These are phyloP conservation scores for Eulacestoma nigropectus DNA, from an alignment of 2,113 vertebrate genomes.

Conservation along the genomic window DNA sequence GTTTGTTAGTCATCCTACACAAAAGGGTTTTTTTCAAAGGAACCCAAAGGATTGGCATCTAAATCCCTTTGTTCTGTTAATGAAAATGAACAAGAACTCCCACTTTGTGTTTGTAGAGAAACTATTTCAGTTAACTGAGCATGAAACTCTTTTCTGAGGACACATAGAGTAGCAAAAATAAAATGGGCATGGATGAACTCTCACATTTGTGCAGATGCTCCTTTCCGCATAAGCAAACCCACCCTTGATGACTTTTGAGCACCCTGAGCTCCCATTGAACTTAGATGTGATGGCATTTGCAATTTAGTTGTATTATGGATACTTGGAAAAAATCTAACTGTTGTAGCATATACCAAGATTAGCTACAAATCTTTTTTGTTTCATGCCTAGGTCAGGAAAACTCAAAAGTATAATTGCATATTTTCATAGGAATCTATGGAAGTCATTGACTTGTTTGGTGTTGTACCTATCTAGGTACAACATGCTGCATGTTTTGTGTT, in stretches of 20 bases:
- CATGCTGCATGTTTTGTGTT: not conserved
- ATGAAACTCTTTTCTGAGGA: not conserved
- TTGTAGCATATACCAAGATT: not conserved
- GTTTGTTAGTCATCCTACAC: not conserved
- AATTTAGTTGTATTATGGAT: not conserved
- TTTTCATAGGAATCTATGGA: not conserved
- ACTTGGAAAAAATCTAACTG: not conserved
- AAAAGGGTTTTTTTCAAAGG: not conserved
- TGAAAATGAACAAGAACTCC: not conserved
- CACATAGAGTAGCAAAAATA: not conserved
- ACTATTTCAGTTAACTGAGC: not conserved
- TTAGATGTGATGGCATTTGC: not conserved
- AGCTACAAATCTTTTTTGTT: not conserved
- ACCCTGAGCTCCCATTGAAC: not conserved
- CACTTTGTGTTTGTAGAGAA: not conserved
- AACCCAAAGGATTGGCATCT: not conserved
- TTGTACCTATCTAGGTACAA: not conserved
- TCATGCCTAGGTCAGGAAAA: not conserved
- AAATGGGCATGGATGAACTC: not conserved
- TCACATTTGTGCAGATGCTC: not conserved
- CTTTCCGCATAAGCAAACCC: not conserved
- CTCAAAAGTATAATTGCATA: not conserved
- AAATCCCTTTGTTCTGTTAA: not conserved
- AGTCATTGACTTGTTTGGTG: not conserved
- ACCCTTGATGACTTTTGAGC: not conserved